Base-by-base conservation (phyloP, 1,140 invertebrate species). In the Drosophila santomea region DNA sequence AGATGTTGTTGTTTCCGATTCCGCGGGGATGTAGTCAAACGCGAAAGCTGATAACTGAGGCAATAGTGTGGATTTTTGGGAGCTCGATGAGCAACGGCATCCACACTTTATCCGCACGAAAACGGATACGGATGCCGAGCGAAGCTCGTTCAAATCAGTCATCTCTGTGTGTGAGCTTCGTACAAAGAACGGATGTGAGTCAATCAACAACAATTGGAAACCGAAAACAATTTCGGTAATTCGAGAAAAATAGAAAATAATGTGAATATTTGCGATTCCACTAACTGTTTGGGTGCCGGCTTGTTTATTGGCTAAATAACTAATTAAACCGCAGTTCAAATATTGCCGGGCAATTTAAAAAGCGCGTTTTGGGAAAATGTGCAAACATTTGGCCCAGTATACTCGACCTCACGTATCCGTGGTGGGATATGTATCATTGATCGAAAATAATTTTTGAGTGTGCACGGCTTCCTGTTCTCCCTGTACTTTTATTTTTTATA, bases 301-400 rank as follows among this genome's bases (percentile, higher is more conserved):
- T 63, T 63, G 45, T 51, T 61, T 73, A 62, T 77, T 73, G 77
- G 61, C 59, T 59, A 85, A 80, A 67, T 71, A 71, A 88, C 83
- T 77, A 79, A 86, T 88, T 83, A 86, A 86, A 83, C 84, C 75
- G 75, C 83, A 88, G 75, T 79, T 76, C 74, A 79, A 86, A 79
- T 75, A 71, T 78, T 60, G 68, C 35, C 45, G 50, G 55, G 61
- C 75, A 69, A 74, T 80, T 84, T 74, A 59, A 74, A 77, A 79
- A 67, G 35, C 61, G 60, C 66, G 71, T 75, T 76, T 75, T 60
- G 25, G n/a, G 15, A 63, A 52, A 81, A 64, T 60, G 51, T 50
- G 38, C 62, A 64, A 80, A 72, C 62, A 80, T 66, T 44, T 47
- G 38, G 38, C 57, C 23, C 48, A 20, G 25, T 32, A 59, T 44